Percentiles rank a stretch among this genome's conserved stretches.
These are phyloP conservation scores for Pollenia angustigena DNA, from an alignment of 2,888 invertebrate genomes.

Conservation along the genomic window DNA sequence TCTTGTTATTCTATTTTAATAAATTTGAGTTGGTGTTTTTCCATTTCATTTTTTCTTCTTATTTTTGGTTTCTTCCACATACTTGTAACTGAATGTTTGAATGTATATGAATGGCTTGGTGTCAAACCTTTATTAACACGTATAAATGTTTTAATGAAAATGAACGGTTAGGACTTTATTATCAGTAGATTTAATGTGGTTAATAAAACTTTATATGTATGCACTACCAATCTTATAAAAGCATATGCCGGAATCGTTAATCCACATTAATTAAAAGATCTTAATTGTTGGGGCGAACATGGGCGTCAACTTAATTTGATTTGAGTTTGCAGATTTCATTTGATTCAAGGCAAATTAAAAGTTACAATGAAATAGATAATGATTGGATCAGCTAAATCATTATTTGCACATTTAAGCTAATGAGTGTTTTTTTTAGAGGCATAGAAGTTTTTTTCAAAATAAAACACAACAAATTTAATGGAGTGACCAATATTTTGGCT, in stretches of 20 bases:
- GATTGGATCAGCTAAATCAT: no score
- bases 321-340: slow-evolving; percentile 4
- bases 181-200: neutral
- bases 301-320: neutral
- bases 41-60: neutral
- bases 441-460: no score
- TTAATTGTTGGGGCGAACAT: slow-evolving; percentile 2
- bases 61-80: neutral
- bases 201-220: neutral
- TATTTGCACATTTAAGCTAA: no score
- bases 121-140: neutral
- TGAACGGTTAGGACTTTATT: neutral
- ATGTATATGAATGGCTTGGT: neutral
- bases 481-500: no score
- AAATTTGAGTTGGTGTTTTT: neutral
- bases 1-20: neutral
- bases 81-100: no score
- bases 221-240: no score
- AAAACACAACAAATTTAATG: no score
- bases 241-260: no score
- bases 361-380: no score
- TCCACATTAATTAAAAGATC: neutral
- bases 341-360: neutral
- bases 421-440: no score
- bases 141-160: neutral